Evolutionary conservation across 1,140 invertebrate genomes (phyloP).

Genomic region (Drosophila setifemur): DNA sequence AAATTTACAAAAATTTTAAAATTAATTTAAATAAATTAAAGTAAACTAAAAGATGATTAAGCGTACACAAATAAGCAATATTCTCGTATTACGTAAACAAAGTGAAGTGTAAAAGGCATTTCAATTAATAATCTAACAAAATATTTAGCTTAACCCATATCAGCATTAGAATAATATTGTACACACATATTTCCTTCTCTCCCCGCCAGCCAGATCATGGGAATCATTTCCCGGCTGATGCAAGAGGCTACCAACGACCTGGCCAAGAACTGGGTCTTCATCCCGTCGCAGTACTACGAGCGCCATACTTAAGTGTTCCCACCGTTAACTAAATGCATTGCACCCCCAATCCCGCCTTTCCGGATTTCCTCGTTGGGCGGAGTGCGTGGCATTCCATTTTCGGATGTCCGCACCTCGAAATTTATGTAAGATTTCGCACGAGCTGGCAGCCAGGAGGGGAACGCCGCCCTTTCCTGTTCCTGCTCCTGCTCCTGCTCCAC

Average conservation of each 20-base stretch:
- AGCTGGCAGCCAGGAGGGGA: slow-evolving; percentile 1
- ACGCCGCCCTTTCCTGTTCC: slow-evolving; percentile 8
- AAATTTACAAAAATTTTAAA: too few relatives aligned
- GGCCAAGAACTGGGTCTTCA: slow-evolving; percentile 74
- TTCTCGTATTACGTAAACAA: too few relatives aligned
- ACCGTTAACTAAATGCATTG: slow-evolving; percentile 29
- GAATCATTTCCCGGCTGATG: slow-evolving; percentile 53
- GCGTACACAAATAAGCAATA: too few relatives aligned
- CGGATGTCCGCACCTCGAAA: slow-evolving; percentile 36
- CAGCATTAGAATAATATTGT: too few relatives aligned
- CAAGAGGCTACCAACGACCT: slow-evolving; percentile 63
- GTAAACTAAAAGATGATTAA: too few relatives aligned
- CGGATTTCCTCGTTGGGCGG: not conserved
- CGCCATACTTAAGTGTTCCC: slow-evolving; percentile 22
- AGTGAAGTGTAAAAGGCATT: too few relatives aligned
- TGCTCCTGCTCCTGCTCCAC: too few relatives aligned
- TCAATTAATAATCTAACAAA: too few relatives aligned
- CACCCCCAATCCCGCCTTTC: slow-evolving; percentile 8
- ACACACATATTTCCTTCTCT: too few relatives aligned
- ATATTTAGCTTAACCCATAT: too few relatives aligned
- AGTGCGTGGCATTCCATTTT: slow-evolving; percentile 12
- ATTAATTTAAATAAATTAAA: too few relatives aligned
- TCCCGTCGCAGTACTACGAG: slow-evolving; percentile 64
- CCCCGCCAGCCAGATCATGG: slow-evolving; percentile 44
- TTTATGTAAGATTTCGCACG: slow-evolving; percentile 60